Base-by-base conservation (phyloP, 1,140 invertebrate genomes). In the Drosophila orosa region DNA sequence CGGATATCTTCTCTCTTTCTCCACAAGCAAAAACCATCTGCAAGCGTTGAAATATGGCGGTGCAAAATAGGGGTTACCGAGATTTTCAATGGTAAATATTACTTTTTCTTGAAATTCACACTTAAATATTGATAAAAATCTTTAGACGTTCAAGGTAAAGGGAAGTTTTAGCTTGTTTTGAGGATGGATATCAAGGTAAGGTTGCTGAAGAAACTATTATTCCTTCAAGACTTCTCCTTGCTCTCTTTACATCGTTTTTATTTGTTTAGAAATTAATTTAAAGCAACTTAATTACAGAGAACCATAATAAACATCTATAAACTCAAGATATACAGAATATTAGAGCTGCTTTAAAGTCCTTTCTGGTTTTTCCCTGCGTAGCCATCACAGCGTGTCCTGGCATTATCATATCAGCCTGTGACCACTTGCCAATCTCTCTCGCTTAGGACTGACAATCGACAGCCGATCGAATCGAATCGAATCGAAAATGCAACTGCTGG, bases 361-460 rank as follows among this genome's bases (percentile, higher is more conserved):
- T 27, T 1, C 8, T 25, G 10, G 19, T n/a, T 29, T 61, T 45
- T 8, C 47, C 27, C n/a, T 19, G 25, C 31, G 17, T 39, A 15
- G n/a, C 5, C 31, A 22, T 24, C 45, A 27, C 44, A 45, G 52
- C 44, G 52, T 40, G 15, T 56, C 39, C 22, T 35, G 27, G 72
- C 61, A 75, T 76, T 76, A 76, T 58, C 72, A 67, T 74, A 74
- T 65, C 56, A 59, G 54, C 45, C 22, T 22, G 17, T 42, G 31
- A n/a, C 45, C 66, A 52, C 56, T 73, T 74, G 67, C 39, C 54
- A 44, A 56, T 66, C 47, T 39, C 35, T 72, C 80, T 73, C 68
- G 67, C 76, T 81, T 81, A 58, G 50, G 62, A 67, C 76, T 63
- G 76, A 57, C 76, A 84, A 76, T 75, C 75, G 63, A 62, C 68